These are phyloP conservation scores for Lacerta viridis DNA, from an alignment of 2,797 vertebrate genomes.

Conservation along the genomic window DNA sequence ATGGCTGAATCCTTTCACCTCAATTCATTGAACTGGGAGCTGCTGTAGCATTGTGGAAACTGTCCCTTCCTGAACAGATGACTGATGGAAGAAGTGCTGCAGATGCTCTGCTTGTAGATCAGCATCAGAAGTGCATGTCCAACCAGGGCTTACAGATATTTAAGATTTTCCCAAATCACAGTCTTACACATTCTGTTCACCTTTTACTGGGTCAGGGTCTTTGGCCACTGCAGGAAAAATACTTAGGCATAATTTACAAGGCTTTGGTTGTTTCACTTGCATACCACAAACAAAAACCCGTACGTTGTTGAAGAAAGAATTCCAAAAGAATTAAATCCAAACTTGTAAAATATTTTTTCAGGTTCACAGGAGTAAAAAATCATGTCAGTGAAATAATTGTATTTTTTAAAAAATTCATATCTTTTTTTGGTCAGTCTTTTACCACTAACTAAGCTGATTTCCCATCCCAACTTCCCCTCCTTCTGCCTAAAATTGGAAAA, in stretches of 20 bases:
- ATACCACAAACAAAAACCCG: slow-evolving; percentile 32
- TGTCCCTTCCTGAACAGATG: neutral
- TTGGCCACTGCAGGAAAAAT: neutral
- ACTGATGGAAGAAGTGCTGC: neutral
- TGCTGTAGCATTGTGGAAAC: neutral
- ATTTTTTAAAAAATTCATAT: neutral
- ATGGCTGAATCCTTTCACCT: neutral
- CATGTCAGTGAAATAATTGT: neutral
- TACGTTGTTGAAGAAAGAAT: slow-evolving; percentile 6
- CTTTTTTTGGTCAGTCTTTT: slow-evolving; percentile 8
- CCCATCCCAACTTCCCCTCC: accelerated
- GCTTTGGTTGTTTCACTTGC: neutral
- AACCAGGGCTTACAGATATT: neutral
- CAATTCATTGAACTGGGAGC: neutral
- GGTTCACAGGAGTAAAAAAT: neutral
- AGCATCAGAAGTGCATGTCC: neutral
- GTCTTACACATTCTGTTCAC: neutral
- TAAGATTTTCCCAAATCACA: too few relatives aligned
- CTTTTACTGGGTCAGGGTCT: neutral
- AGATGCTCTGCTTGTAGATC: neutral
- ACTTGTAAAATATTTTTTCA: slow-evolving; percentile 13
- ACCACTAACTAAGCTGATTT: slow-evolving; percentile 5
- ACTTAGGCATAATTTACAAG: neutral
- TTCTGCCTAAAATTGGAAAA: neutral
- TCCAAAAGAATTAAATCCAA: neutral